Evolutionary conservation across 2,888 invertebrate genomes (phyloP).

Genomic region (Diarsia rubi): DNA sequence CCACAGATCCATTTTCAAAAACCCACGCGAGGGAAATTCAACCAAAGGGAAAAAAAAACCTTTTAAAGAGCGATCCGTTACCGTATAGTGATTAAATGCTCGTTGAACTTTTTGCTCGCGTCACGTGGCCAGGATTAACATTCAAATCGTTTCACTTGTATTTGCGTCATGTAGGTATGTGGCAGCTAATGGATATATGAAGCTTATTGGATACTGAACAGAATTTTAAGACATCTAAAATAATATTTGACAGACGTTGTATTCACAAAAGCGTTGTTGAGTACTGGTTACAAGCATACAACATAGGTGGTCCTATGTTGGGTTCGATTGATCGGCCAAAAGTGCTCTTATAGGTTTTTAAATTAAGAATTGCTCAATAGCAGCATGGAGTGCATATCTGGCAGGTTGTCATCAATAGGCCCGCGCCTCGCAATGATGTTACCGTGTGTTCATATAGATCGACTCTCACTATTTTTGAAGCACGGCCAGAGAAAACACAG

Average conservation of each 20-base stretch:
- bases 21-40: not conserved
- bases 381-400: not conserved
- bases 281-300: not conserved
- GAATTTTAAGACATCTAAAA: not conserved
- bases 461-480: not conserved
- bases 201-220: conserved; percentile 14
- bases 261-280: too few relatives aligned
- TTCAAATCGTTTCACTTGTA: conserved; percentile 26
- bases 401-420: not conserved
- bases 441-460: not conserved
- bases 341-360: not conserved
- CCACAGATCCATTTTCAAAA: conserved; percentile 8
- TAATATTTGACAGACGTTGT: not conserved
- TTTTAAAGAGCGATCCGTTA: conserved; percentile 13
- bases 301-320: not conserved
- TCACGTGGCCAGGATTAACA: conserved; percentile 24
- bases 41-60: conserved; percentile 11
- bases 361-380: not conserved
- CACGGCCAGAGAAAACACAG: not conserved
- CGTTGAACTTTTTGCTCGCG: conserved; percentile 23
- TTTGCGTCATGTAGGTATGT: conserved; percentile 3
- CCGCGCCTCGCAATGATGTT: not conserved
- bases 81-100: conserved; percentile 40
- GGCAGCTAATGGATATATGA: conserved; percentile 37
- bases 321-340: not conserved